Conservation (phyloP, 1,140 invertebrate genomes). For the Nephila pilipes region DNA sequence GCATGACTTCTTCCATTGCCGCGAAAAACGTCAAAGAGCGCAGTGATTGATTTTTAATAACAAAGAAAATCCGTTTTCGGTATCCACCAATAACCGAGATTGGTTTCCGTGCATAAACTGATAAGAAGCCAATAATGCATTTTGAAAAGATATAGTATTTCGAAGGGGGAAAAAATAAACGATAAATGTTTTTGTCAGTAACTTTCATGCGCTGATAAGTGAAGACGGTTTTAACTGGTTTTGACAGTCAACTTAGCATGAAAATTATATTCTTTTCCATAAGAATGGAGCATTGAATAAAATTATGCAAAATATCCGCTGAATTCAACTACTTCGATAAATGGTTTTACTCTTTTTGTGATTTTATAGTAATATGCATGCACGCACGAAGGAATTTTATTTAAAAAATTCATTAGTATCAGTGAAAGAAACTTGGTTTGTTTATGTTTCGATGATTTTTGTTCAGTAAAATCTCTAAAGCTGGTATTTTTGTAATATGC, state of each 20-base stretch:
- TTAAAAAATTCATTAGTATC: too few relatives aligned
- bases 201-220: conserved; percentile 23
- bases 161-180: background rate
- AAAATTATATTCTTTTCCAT: conserved; percentile 42
- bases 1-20: background rate
- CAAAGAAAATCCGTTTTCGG: conserved; percentile 59
- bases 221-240: conserved; percentile 13
- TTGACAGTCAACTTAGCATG: conserved; percentile 58
- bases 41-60: conserved; percentile 32
- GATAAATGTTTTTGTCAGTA: conserved; percentile 45
- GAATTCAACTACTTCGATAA: background rate
- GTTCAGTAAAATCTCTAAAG: too few relatives aligned
- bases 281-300: background rate
- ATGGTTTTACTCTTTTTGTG: background rate
- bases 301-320: conserved; percentile 44
- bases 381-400: background rate
- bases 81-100: conserved; percentile 60
- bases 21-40: conserved; percentile 12
- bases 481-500: too few relatives aligned
- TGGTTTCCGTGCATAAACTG: conserved; percentile 62
- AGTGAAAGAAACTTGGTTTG: too few relatives aligned
- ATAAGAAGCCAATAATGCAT: conserved; percentile 69
- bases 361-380: background rate
- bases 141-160: conserved; percentile 54
- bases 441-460: too few relatives aligned